Evolutionary conservation across 2,888 invertebrate genomes (phyloP), one percentile per base, ranked within the genome.

Genomic region (Diplazon laetatorius): DNA sequence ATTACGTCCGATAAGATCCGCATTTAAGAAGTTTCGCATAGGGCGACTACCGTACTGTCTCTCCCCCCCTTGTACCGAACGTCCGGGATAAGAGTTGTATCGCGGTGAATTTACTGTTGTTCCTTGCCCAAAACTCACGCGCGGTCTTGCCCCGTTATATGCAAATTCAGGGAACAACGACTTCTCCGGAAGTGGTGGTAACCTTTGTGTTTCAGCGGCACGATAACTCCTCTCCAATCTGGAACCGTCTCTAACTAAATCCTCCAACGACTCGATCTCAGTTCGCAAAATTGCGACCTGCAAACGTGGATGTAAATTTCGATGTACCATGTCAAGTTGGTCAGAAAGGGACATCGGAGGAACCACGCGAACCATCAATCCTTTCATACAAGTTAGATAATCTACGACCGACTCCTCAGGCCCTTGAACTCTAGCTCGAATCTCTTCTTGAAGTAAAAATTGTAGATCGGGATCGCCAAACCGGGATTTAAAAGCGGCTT

Each of bases 241-340:
- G n/a, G 14, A 14, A 0, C 22, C 48, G 8, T 20, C 2, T 12
- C 9, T 0, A 12, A 52, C 30, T 5, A 75, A 22, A 0, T 18
- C 52, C 0, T 57, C 14, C 2, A 69, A 12, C 3, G n/a, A 30
- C 0, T 14, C 1, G 0, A 60, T 10, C 1, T 48, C 50, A 1
- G 1, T 4, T 1, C 69, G 6, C 25, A 44, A 3, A 2, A 69
- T 76, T 1, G 42, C 60, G 8, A 6, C 25, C 50, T 69, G 52
- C 16, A 69, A 76, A 1, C 62, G 37, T 10, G 69, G 62, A 0
- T 16, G 20, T 5, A 76, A 35, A 22, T 76, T 70, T 0, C 10
- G 30, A 16, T 62, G 60, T 0, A 69, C 20, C 16, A 69, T 12
- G 1, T 62, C 35, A 8, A 76, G 3, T 10, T 62, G 55, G 1